Evolutionary conservation across 2,888 invertebrate genomes (phyloP), one percentile per base, ranked within the genome.

Genomic region (Morpho helenor): DNA sequence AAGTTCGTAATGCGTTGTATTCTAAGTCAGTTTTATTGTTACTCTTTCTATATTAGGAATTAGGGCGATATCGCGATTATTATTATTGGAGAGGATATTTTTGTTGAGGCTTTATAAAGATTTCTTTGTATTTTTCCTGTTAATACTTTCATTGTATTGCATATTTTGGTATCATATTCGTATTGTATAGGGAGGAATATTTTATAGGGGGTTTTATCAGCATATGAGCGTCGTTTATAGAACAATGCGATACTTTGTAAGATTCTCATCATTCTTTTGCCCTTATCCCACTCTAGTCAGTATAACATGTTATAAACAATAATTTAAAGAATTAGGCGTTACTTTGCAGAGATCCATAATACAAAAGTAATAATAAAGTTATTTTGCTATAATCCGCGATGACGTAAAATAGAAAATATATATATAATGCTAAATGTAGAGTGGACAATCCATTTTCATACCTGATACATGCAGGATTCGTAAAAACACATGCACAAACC

Each of bases 61-160:
- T 58, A 31, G 60, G 60, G 60, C 60, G 64, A 62, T 66, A 60
- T 62, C 59, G 60, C 60, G 57, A 64, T 66, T 64, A 66, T 67
- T 67, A 66, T 68, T 66, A 65, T 65, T 59, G 58, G 56, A 56
- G 47, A 44, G 23, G 60, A 59, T 56, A 51, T 59, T 59, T 60
- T 56, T 60, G 58, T 63, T 56, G 55, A 52, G 52, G 63, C 51
- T 54, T 10, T 52, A 56, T 49, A 51, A 49, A 61, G 59, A 60
- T 66, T 62, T 60, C 53, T 52, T 60, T 50, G 44, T 64, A 62
- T 62, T 64, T 61, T 62, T 62, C 60, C 56, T 58, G 47, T 57
- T 64, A 60, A 66, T 59, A 57, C 56, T 56, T 63, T 60, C 58
- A 53, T 59, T 39, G 46, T 40, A 54, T 54, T 54, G 41, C 53